These are phyloP conservation scores for Nipponia nippon DNA, from an alignment of 2,113 vertebrate genomes.

Conservation along the genomic window DNA sequence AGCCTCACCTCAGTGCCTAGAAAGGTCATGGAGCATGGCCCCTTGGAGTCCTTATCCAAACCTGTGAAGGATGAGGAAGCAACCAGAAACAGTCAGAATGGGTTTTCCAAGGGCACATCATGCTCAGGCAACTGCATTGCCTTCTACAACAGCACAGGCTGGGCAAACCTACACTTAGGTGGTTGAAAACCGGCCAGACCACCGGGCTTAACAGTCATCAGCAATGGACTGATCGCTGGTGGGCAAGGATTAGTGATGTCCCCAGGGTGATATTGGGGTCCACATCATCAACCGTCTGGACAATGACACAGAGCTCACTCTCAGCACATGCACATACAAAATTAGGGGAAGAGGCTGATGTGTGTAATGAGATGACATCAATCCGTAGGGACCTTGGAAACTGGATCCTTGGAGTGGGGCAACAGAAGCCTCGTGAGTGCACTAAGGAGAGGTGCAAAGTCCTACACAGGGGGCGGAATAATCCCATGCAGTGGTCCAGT, in stretches of 20 bases:
- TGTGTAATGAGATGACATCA: background rate
- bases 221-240: background rate
- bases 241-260: background rate
- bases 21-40: accelerated
- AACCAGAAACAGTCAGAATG: background rate
- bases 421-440: background rate
- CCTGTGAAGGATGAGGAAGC: background rate
- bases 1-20: background rate
- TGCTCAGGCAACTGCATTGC: background rate
- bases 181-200: background rate
- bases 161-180: background rate
- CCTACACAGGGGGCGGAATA: background rate
- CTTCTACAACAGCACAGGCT: background rate
- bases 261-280: background rate
- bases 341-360: background rate
- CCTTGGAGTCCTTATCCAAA: background rate
- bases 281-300: background rate
- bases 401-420: background rate
- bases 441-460: background rate
- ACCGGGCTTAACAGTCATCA: background rate
- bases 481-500: background rate
- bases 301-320: background rate
- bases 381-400: background rate
- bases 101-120: background rate
- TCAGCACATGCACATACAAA: background rate